Conservation (phyloP, 1,140 invertebrate species). For the Diorhabda sublineata region DNA sequence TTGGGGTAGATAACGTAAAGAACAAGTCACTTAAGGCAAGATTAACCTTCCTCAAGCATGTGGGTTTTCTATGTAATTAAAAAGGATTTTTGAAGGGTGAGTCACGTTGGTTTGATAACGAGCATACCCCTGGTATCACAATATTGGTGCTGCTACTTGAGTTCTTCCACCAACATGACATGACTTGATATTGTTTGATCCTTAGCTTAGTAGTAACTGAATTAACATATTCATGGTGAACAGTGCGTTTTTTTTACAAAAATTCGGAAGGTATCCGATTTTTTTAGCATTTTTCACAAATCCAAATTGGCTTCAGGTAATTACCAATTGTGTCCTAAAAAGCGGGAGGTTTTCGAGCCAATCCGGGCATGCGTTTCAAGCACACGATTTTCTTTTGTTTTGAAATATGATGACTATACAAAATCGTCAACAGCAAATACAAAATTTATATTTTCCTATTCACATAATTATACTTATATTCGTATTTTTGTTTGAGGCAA, state of each 20-base stretch:
- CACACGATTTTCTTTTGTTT: conserved; percentile 23
- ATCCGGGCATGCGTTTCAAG: conserved; percentile 16
- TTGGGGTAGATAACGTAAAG: too few relatives aligned
- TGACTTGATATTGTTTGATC: too few relatives aligned
- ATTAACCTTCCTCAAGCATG: too few relatives aligned
- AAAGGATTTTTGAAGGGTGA: too few relatives aligned
- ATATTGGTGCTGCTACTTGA: too few relatives aligned
- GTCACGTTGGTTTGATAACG: too few relatives aligned
- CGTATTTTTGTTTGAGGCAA: conserved; percentile 24
- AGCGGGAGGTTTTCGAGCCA: conserved; percentile 1
- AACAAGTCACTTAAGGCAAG: too few relatives aligned
- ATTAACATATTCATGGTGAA: background rate
- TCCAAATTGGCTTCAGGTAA: background rate
- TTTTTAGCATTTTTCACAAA: conserved; percentile 7
- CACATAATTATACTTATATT: conserved; percentile 16
- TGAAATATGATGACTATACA: conserved; percentile 22
- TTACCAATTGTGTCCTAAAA: background rate
- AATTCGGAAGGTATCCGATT: background rate
- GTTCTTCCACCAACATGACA: too few relatives aligned
- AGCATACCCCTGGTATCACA: too few relatives aligned
- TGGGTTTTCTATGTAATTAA: too few relatives aligned
- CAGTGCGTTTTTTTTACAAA: background rate
- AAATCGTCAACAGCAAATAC: conserved; percentile 26
- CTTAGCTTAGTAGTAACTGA: background rate
- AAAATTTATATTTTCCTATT: conserved; percentile 26